Evolutionary conservation across 2,888 invertebrate genomes (phyloP).

Genomic region (Trichogramma evanescens): DNA sequence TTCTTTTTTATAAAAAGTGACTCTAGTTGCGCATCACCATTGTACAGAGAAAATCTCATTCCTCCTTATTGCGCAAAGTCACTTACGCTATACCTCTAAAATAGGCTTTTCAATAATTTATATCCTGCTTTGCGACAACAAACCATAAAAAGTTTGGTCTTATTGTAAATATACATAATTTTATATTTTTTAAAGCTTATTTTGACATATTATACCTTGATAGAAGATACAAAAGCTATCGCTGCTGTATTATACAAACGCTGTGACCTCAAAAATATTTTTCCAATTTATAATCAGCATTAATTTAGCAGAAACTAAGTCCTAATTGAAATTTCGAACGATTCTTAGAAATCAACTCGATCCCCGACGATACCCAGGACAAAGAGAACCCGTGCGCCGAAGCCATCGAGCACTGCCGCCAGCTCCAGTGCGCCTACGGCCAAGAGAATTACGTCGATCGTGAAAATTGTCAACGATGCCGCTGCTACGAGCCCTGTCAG

Average conservation of each 20-base stretch:
- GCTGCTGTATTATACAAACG: too few species aligned
- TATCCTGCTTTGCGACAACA: background rate
- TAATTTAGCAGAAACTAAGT: too few species aligned
- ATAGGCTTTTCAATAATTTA: background rate
- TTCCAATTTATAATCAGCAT: too few species aligned
- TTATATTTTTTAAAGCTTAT: background rate
- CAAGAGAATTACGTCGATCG: conserved; percentile 56
- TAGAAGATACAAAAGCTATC: background rate
- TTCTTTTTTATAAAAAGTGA: too few species aligned
- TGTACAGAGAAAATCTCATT: too few species aligned
- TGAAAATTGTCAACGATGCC: conserved; percentile 65
- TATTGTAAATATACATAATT: conserved; percentile 6
- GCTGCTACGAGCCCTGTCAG: conserved; percentile 70
- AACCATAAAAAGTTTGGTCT: conserved; percentile 1
- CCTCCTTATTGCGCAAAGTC: too few species aligned
- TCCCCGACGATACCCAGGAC: conserved; percentile 34
- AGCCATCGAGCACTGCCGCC: conserved; percentile 57
- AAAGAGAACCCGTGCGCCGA: conserved; percentile 52
- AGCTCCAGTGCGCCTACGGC: conserved; percentile 66
- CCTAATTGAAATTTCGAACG: too few species aligned
- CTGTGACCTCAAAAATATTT: too few species aligned
- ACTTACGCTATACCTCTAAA: too few species aligned
- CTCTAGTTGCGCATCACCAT: too few species aligned
- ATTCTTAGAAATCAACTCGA: conserved; percentile 19
- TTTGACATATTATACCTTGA: background rate